phyloP scores from a whole-genome alignment of 2,797 vertebrate species.

The Serranus cabrilla region DNA sequence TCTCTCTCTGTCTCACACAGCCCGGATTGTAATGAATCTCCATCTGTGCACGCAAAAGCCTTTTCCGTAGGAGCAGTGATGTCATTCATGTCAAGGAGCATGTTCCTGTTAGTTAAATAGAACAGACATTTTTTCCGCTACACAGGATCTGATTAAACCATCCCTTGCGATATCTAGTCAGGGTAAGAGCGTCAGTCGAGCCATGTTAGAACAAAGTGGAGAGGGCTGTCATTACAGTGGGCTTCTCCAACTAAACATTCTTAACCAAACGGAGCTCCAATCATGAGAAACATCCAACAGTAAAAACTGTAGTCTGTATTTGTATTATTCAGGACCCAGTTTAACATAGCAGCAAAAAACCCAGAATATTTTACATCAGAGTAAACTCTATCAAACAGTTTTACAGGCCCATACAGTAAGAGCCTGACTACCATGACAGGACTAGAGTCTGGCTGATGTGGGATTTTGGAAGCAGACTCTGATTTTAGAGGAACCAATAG shows the following conservation, averaged over 20 bases:
- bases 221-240: background rate
- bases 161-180: slow-evolving; percentile 18
- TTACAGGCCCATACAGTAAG: no score
- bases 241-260: slow-evolving; percentile 12
- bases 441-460: no score
- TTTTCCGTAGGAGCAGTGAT: slow-evolving; percentile 50
- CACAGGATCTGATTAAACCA: slow-evolving; percentile 35
- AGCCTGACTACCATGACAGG: no score
- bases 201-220: slow-evolving; percentile 6
- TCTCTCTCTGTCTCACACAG: slow-evolving; percentile 1
- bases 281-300: slow-evolving; percentile 14
- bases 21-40: slow-evolving; percentile 53
- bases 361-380: slow-evolving; percentile 1
- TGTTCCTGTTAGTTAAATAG: slow-evolving; percentile 45
- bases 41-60: slow-evolving; percentile 65
- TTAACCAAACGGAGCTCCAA: slow-evolving; percentile 19
- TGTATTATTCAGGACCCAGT: slow-evolving; percentile 8
- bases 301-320: background rate
- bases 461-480: no score
- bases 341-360: slow-evolving; percentile 1
- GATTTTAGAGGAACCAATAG: no score
- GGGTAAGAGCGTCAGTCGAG: slow-evolving; percentile 1
- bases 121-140: slow-evolving; percentile 24
- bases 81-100: slow-evolving; percentile 59
- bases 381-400: background rate